Percentiles rank a stretch among this genome's conserved stretches.
phyloP scores from a whole-genome alignment of 2,797 vertebrate genomes.

The Aselliscus stoliczkanus region DNA sequence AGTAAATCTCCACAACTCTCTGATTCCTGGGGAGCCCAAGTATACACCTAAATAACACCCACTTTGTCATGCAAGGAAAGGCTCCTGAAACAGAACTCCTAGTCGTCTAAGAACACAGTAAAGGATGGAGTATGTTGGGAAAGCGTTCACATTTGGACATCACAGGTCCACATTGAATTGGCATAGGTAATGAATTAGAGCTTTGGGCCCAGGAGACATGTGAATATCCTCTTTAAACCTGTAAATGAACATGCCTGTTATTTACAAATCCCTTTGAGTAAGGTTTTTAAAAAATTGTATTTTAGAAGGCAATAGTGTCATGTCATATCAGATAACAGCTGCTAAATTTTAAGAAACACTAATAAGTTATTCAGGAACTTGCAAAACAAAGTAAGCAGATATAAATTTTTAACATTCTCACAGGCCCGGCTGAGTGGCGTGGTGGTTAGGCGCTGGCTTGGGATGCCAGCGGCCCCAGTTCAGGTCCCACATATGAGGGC shows the following conservation, averaged over 20 bases:
- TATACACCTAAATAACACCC: not conserved
- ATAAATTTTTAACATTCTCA: slow-evolving; percentile 33
- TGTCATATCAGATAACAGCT: not conserved
- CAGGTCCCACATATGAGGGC: no score
- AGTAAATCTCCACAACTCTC: not conserved
- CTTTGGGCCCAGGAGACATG: not conserved
- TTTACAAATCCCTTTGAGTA: not conserved
- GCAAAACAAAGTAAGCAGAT: not conserved
- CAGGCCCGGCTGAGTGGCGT: no score
- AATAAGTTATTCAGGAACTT: not conserved
- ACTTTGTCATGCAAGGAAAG: not conserved
- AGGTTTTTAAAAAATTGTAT: not conserved
- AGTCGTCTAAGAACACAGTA: not conserved
- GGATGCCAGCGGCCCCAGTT: no score
- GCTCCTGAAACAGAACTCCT: not conserved
- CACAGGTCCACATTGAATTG: not conserved
- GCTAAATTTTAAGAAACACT: not conserved
- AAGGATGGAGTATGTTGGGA: not conserved
- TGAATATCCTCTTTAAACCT: not conserved
- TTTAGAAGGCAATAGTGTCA: slow-evolving; percentile 12
- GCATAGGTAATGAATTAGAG: not conserved
- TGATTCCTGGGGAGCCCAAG: not conserved
- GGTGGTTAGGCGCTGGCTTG: no score
- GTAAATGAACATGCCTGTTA: not conserved
- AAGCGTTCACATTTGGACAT: not conserved